Conservation (phyloP, 2,113 vertebrate genomes). For the Anolis sagrei region DNA sequence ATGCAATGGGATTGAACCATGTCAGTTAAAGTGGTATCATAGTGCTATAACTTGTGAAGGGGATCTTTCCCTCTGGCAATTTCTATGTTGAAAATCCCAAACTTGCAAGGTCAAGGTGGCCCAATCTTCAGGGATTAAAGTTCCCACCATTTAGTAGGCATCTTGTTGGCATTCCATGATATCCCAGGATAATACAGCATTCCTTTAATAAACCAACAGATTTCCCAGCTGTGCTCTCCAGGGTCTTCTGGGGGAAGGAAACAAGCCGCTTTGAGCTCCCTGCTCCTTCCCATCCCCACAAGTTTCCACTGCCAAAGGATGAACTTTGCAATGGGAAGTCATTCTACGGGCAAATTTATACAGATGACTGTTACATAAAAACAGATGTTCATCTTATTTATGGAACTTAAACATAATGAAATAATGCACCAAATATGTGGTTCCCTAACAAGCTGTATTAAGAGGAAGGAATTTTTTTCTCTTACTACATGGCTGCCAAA, state of each 20-base stretch:
- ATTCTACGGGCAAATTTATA: background rate
- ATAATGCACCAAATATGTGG: background rate
- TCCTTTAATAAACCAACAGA: constrained; percentile 22
- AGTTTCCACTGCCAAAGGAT: constrained; percentile 1
- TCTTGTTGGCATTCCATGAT: background rate
- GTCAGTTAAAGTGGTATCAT: too few species aligned
- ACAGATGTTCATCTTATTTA: constrained; percentile 13
- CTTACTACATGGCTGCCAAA: background rate
- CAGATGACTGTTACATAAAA: background rate
- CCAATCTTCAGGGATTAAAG: background rate
- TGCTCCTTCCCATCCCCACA: background rate
- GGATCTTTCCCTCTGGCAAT: background rate
- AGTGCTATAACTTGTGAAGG: background rate
- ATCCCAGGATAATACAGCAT: constrained; percentile 29
- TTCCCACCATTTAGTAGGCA: background rate
- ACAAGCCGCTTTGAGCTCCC: constrained; percentile 27
- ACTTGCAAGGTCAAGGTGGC: background rate
- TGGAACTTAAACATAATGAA: constrained; percentile 1
- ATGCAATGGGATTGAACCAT: too few species aligned
- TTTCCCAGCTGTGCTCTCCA: constrained; percentile 26
- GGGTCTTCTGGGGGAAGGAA: constrained; percentile 44
- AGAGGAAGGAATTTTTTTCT: background rate
- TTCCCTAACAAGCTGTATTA: constrained; percentile 5
- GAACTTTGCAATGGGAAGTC: constrained; percentile 16
- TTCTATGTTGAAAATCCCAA: background rate